Evolutionary conservation across 2,888 invertebrate species (phyloP), one percentile per base, ranked within the genome.

Genomic region (Dendrolimus pini): DNA sequence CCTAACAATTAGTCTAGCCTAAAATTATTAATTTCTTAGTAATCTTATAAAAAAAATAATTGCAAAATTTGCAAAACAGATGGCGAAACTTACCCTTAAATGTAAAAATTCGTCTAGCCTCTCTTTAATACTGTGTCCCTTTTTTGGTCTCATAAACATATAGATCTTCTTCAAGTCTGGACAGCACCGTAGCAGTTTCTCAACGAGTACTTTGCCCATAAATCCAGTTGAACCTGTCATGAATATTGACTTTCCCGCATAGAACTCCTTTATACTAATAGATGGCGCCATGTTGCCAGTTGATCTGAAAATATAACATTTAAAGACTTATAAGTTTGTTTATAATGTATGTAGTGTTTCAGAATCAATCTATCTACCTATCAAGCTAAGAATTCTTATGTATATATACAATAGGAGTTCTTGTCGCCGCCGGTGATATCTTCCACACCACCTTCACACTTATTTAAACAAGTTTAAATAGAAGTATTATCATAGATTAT

Each of bases 221-320:
- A 97, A 97, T 1, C 97, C 97, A 0, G 96, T 96, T 0, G 94
- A 94, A 0, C 97, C 97, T 0, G 97, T 97, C 56, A 97, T 91
- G 68, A 97, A 93, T 3, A 97, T 84, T 1, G 91, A 85, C 67
- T 93, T 92, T 2, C 83, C 85, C 0, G 86, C 82, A 76, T 92
- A 94, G 92, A 92, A 94, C 71, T 92, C 88, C 1, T 90, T 75
- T 58, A 93, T 88, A 66, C 78, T 78, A 18, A 82, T 64, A 77
- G 83, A 74, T 68, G 82, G 80, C 82, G 83, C 70, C 86, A 85
- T 85, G 59, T 58, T 74, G 41, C 41, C 59, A 54, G 55, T 58
- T 61, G 53, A 56, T 61, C 67, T 69, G 68, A 14, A 59, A 62
- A 56, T 47, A 59, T 58, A 41, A 58, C 56, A 55, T 41, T 41